Conservation (phyloP, 2,113 vertebrate species). For the Mesembrinibis cayennensis region DNA sequence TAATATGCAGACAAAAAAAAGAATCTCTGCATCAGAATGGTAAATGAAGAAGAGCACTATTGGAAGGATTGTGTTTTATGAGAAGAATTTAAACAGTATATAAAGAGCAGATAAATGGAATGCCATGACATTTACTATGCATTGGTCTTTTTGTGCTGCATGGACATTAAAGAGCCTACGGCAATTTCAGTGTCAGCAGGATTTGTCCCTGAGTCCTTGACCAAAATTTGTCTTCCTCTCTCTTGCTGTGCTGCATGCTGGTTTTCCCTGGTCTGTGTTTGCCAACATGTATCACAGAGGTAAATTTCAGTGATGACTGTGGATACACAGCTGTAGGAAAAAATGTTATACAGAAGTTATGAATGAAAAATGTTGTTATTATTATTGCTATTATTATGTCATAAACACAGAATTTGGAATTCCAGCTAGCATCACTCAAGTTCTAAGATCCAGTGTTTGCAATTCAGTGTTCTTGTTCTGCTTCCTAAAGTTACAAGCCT, state of each 20-base stretch:
- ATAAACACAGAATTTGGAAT: not conserved
- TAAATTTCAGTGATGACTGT: not conserved
- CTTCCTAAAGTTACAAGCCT: not conserved
- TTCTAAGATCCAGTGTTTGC: not conserved
- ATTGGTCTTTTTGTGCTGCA: not conserved
- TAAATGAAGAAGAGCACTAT: not conserved
- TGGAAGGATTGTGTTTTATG: not conserved
- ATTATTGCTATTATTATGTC: not conserved
- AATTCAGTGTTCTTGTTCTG: not conserved
- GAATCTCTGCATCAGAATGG: not conserved
- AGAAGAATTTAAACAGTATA: slow-evolving; percentile 2
- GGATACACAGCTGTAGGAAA: not conserved
- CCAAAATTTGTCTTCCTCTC: slow-evolving; percentile 34
- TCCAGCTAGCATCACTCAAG: not conserved
- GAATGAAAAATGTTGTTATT: not conserved
- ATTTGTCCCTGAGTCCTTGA: slow-evolving; percentile 56
- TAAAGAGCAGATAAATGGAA: slow-evolving; percentile 30
- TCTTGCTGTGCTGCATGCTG: slow-evolving; percentile 7
- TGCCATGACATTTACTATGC: not conserved
- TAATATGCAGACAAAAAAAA: not conserved
- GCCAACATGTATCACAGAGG: not conserved
- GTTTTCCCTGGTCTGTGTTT: slow-evolving; percentile 11
- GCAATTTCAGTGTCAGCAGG: slow-evolving; percentile 19
- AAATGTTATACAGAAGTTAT: not conserved
- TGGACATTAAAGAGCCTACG: not conserved